Evolutionary conservation across 1,140 invertebrate species (phyloP), one percentile per base, ranked within the genome.

Genomic region (Drosophila mauritiana): DNA sequence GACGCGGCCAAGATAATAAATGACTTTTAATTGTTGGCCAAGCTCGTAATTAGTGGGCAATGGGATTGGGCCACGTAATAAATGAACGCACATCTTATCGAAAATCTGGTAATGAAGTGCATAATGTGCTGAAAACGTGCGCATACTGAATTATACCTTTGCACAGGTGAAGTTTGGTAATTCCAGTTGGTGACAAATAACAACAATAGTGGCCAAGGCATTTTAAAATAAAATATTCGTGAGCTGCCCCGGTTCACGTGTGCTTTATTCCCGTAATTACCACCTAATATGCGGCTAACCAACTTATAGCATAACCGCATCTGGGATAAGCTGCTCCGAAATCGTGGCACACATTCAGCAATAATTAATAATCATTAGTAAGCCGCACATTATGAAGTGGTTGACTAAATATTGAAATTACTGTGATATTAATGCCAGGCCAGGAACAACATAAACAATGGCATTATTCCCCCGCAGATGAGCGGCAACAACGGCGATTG

Each of bases 351-450:
- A 57, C 69, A 80, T 88, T 80, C 61, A 80, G 65, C 84, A 84
- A 89, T 89, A 88, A 88, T 88, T 88, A 88, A 88, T 88, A 88
- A 88, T 80, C 84, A 88, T 88, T 89, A 89, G 80, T 74, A 84
- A 78, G 84, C 84, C 84, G 74, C 82, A 89, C 84, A 89, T 84
- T 89, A 88, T 89, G 70, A 88, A 88, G 84, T 88, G 84, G 84
- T 74, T 65, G 84, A 89, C 84, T 88, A 89, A 88, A 88, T 88
- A 88, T 88, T 88, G 84, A 88, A 89, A 88, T 88, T 88, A 78
- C 83, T 89, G 65, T 84, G 73, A 68, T 74, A 88, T 88, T 88
- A 88, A 84, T 78, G 84, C 68, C 83, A 37, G 34, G 17, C 22
- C 76, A 80, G 75, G 56, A 80, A 79, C 84, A 89, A 58, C 83